Conservation (phyloP, 2,797 vertebrate genomes). For the Lepilemur septentrionalis region DNA sequence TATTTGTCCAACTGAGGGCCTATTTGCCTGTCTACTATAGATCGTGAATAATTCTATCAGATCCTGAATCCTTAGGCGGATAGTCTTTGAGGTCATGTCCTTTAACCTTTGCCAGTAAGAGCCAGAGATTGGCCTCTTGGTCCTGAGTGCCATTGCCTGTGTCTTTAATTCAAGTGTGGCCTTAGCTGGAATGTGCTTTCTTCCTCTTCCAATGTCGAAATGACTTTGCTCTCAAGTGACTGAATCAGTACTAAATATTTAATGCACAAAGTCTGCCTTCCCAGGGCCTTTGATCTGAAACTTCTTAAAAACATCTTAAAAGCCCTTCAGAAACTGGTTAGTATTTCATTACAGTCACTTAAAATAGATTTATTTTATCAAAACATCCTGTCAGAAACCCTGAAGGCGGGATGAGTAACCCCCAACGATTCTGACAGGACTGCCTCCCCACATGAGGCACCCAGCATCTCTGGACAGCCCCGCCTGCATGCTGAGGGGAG, state of each 20-base stretch:
- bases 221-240: slow-evolving; percentile 76
- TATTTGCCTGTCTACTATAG: neutral
- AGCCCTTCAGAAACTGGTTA: slow-evolving; percentile 85
- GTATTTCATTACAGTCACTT: slow-evolving; percentile 88
- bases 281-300: slow-evolving; percentile 86
- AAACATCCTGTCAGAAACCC: slow-evolving; percentile 85
- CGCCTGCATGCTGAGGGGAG: neutral
- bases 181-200: slow-evolving; percentile 78
- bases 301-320: slow-evolving; percentile 86
- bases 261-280: slow-evolving; percentile 85
- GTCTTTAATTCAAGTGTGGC: slow-evolving; percentile 80
- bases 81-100: slow-evolving; percentile 37
- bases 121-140: slow-evolving; percentile 10
- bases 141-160: slow-evolving; percentile 19
- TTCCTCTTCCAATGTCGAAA: slow-evolving; percentile 82
- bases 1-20: neutral
- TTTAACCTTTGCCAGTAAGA: slow-evolving; percentile 28
- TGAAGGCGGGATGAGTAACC: slow-evolving; percentile 82
- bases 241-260: slow-evolving; percentile 87
- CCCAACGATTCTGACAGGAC: slow-evolving; percentile 80
- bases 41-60: slow-evolving; percentile 66
- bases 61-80: slow-evolving; percentile 11
- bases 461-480: slow-evolving; percentile 46
- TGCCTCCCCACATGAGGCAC: slow-evolving; percentile 69
- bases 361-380: slow-evolving; percentile 88